Base-by-base conservation (phyloP, 2,113 vertebrate species). In the Oryzias celebensis region DNA sequence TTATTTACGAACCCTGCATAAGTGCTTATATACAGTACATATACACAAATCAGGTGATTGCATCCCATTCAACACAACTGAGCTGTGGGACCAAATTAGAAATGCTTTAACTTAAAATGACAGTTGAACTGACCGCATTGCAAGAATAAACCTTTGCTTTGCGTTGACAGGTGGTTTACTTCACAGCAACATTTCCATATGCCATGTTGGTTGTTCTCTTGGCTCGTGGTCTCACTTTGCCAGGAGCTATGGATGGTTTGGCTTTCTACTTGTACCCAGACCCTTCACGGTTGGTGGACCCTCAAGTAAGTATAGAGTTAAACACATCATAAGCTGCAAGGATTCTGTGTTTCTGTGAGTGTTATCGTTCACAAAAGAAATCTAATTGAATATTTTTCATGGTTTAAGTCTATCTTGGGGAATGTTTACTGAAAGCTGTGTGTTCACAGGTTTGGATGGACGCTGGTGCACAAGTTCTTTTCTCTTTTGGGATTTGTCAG, bases 141-240 rank as follows among this genome's bases (percentile, higher is more conserved):
- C 17, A 18, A 12, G 47, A 48, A 31, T 14, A 14, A 41, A n/a
- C 7, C 18, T 58, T 31, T 78, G n/a, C 55, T 45, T 70, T 31
- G 5, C 79, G 20, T 18, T 0, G 22, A 28, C 87, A 97, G 96
- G 95, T 97, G 0, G 95, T 97, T 63, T 97, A 97, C 64, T 96
- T 97, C 81, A 97, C 96, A 1, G 96, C 96, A 64, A 96, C 94
- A 0, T 97, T 97, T 56, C 95, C 95, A 0, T 97, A 97, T 0
- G 4, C 93, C 72, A 97, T 95, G 94, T 79, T 97, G 13, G 16
- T 94, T 17, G 84, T 94, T 65, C 87, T 97, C 5, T 80, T 97
- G 75, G 74, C 88, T n/a, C 92, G 95, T 53, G 95, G 95, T 2
- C 71, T 94, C 60, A 94, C 92, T 0, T 89, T 97, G 22, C 95